Evolutionary conservation across 2,113 vertebrate genomes (phyloP).

Genomic region (Nothobranchius kuhntae): DNA sequence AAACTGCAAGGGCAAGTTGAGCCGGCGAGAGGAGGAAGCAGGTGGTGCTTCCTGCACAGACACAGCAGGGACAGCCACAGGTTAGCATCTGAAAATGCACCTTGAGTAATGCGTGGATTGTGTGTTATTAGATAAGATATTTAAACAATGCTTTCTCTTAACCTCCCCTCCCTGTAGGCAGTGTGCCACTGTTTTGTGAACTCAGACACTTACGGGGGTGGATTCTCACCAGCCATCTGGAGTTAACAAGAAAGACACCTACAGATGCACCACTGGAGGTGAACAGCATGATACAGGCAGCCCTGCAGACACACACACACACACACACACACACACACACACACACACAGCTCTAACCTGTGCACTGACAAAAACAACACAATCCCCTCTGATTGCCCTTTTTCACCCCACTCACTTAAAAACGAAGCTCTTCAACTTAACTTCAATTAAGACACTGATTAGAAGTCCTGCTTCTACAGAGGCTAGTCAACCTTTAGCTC

Average conservation of each 20-base stretch:
- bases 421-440: conserved; percentile 41
- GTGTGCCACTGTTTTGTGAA: conserved; percentile 28
- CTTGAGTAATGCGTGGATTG: neutral
- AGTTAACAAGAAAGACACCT: conserved; percentile 65
- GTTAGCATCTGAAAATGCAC: conserved; percentile 5
- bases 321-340: conserved; percentile 6
- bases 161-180: conserved; percentile 20
- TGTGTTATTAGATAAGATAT: neutral
- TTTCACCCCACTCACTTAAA: conserved; percentile 39
- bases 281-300: conserved; percentile 63
- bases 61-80: conserved; percentile 11
- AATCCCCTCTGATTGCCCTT: conserved; percentile 32
- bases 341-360: conserved; percentile 41
- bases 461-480: conserved; percentile 47
- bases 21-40: conserved; percentile 37
- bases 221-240: conserved; percentile 65
- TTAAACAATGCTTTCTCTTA: neutral
- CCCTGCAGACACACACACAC: conserved; percentile 32
- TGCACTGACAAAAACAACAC: conserved; percentile 36
- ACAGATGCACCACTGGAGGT: conserved; percentile 65
- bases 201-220: conserved; percentile 33
- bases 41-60: conserved; percentile 4
- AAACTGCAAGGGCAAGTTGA: conserved; percentile 63
- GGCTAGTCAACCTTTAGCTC: conserved; percentile 53
- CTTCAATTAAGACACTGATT: conserved; percentile 66